Conservation (phyloP, 2,888 invertebrate species). For the Synanthedon andrenaeformis region DNA sequence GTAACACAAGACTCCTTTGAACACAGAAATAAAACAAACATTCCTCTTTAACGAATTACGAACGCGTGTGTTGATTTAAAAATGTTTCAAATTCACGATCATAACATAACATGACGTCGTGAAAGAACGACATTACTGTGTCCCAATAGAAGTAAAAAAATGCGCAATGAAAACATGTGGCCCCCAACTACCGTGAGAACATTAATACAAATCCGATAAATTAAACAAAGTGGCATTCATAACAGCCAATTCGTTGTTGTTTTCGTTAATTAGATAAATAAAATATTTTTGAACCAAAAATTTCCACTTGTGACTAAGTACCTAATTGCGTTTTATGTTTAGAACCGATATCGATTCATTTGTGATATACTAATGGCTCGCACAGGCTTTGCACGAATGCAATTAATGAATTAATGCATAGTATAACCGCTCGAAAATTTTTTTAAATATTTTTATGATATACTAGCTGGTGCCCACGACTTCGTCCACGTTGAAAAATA, state of each 20-base stretch:
- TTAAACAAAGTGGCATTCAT: conserved; percentile 34
- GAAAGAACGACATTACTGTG: conserved; percentile 19
- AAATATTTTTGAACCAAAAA: background rate
- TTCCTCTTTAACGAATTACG: conserved; percentile 25
- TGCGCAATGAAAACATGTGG: conserved; percentile 60
- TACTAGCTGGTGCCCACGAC: too few relatives aligned
- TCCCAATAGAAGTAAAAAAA: conserved; percentile 47
- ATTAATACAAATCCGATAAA: conserved; percentile 36
- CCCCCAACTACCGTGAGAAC: conserved; percentile 50
- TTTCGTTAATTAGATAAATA: background rate
- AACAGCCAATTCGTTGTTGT: conserved; percentile 2
- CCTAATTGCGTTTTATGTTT: background rate
- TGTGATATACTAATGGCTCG: too few relatives aligned
- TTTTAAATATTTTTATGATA: too few relatives aligned
- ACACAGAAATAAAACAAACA: conserved; percentile 47
- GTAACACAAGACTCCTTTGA: background rate
- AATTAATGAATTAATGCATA: too few relatives aligned
- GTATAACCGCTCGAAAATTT: too few relatives aligned
- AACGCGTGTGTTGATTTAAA: conserved; percentile 52
- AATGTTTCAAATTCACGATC: conserved; percentile 54
- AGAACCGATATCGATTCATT: too few relatives aligned
- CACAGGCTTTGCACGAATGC: too few relatives aligned
- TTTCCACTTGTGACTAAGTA: background rate
- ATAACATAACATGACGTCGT: conserved; percentile 34
- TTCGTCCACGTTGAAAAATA: too few relatives aligned